A percentile compares a stretch with the other conserved stretches of the same genome.
Conservation (phyloP, 1,140 invertebrate genomes). For the Cotesia typhae region DNA sequence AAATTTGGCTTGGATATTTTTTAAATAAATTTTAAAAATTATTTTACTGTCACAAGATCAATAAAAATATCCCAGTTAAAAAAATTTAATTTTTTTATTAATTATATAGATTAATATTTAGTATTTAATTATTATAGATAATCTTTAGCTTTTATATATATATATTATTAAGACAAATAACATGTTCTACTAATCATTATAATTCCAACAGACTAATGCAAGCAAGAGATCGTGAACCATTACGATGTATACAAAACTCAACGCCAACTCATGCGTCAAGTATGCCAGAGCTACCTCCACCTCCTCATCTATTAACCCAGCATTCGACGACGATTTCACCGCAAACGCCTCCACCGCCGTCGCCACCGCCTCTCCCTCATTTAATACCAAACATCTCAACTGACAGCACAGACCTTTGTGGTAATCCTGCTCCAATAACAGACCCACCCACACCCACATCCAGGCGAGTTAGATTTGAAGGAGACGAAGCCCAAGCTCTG, state of each 20-base stretch:
- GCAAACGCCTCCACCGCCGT: slow-evolving; percentile 47
- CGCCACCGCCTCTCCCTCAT: slow-evolving; percentile 45
- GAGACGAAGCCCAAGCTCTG: slow-evolving; percentile 65
- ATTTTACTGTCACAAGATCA: too few species aligned
- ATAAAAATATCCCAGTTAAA: too few species aligned
- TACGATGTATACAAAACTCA: slow-evolving; percentile 61
- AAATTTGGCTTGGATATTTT: too few species aligned
- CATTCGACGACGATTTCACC: slow-evolving; percentile 49
- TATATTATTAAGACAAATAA: too few species aligned
- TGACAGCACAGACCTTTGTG: slow-evolving; percentile 48
- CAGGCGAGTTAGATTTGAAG: slow-evolving; percentile 72
- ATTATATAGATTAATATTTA: too few species aligned
- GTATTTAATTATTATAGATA: too few species aligned
- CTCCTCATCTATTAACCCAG: slow-evolving; percentile 41
- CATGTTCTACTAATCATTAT: slow-evolving; percentile 9
- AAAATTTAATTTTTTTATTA: too few species aligned
- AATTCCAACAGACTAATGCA: slow-evolving; percentile 66
- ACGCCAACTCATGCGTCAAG: slow-evolving; percentile 69
- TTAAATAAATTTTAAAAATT: too few species aligned
- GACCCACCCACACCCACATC: slow-evolving; percentile 59
- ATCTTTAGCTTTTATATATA: too few species aligned
- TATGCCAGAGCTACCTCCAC: slow-evolving; percentile 71
- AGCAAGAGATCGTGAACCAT: slow-evolving; percentile 69
- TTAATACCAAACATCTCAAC: slow-evolving; percentile 35
- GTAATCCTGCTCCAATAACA: slow-evolving; percentile 36